These are phyloP conservation scores for Gisinianus flammeolus DNA, from an alignment of 2,888 invertebrate genomes.

Conservation along the genomic window DNA sequence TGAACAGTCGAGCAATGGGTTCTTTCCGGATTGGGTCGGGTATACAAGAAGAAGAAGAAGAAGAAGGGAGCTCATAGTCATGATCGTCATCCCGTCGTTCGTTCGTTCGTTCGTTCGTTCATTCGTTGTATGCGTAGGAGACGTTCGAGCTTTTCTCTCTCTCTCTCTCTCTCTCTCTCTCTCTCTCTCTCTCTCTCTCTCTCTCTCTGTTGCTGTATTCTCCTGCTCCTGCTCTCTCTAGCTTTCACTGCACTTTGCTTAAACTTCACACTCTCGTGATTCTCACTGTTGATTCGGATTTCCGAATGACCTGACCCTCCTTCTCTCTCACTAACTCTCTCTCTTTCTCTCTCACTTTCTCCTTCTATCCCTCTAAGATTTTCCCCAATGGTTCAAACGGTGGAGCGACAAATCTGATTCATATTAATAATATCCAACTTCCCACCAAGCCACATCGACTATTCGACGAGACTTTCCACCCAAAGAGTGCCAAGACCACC, in stretches of 20 bases:
- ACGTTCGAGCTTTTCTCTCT: constrained; percentile 12
- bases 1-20: constrained; percentile 30
- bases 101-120: constrained; percentile 10
- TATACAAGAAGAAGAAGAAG: not conserved
- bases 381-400: constrained; percentile 23
- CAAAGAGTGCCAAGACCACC: not conserved
- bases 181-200: not conserved
- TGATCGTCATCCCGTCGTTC: not conserved
- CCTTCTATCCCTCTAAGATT: constrained; percentile 18
- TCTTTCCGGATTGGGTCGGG: constrained; percentile 29
- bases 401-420: constrained; percentile 29
- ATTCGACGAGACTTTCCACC: not conserved
- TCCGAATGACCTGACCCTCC: constrained; percentile 35
- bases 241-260: constrained; percentile 22
- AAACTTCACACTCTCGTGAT: constrained; percentile 33
- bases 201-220: not conserved
- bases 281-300: constrained; percentile 28
- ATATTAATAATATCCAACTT: constrained; percentile 23
- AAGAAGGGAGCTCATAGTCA: not conserved
- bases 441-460: not conserved
- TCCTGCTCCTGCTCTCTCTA: not conserved
- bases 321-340: not conserved
- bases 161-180: not conserved
- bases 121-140: not conserved
- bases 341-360: not conserved